phyloP scores from a whole-genome alignment of 2,888 invertebrate genomes.

The Tipula helvola region DNA sequence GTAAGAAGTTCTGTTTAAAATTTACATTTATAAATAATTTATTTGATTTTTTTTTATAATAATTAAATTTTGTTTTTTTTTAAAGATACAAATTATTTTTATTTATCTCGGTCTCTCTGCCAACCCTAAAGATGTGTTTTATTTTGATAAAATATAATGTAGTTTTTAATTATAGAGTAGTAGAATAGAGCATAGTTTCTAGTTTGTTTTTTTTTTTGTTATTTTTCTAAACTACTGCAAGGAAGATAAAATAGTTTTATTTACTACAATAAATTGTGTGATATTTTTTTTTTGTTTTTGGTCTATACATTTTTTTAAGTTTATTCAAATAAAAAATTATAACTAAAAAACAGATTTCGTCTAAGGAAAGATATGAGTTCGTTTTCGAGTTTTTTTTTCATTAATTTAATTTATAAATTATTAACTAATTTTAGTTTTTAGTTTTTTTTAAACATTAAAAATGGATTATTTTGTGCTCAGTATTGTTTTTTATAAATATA shows the following conservation, averaged over 20 bases:
- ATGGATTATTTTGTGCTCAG: background rate
- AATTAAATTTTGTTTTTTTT: background rate
- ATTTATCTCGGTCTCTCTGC: constrained; percentile 6
- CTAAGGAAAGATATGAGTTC: background rate
- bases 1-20: background rate
- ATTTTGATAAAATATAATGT: background rate
- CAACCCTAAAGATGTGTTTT: constrained; percentile 8
- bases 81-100: background rate
- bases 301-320: background rate
- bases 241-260: constrained; percentile 8
- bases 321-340: background rate
- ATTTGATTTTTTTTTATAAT: background rate
- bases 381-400: background rate
- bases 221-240: constrained; percentile 10
- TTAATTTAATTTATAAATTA: background rate
- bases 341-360: background rate
- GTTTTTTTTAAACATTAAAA: background rate
- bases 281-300: background rate
- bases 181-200: constrained; percentile 10
- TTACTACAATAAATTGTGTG: background rate
- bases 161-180: constrained; percentile 6
- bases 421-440: background rate
- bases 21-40: background rate
- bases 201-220: background rate
- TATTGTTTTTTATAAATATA: background rate